Base-by-base conservation (phyloP, 2,888 invertebrate genomes). In the Clistopyga incitator region DNA sequence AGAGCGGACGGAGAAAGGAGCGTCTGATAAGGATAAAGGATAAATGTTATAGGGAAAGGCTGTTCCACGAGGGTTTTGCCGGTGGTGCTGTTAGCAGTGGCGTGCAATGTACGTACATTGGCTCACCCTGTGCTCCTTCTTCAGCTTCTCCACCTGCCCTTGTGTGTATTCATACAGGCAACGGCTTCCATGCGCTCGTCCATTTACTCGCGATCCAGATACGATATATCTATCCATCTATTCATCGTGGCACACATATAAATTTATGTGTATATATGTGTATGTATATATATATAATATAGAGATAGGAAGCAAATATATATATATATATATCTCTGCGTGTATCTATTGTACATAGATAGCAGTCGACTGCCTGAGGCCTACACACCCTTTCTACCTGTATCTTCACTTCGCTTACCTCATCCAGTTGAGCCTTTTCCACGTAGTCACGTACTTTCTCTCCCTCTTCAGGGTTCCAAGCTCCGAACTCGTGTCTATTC, bases 201-300 rank as follows among this genome's bases (percentile, higher is more conserved):
- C 78, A 82, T 82, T 78, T 77, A 61, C 67, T 72, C 45, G 38
- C n/a, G 52, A 78, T 82, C 78, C 15, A 74, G 74, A 75, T 70
- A 75, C 45, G 25, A 64, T 59, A 3, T 70, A 61, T 45, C 59
- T 45, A 64, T 65, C 64, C 71, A 29, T 67, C 29, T 68, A 67
- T 75, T 64, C 56, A 68, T 61, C 38, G 65, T 54, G 76, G 67
- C 72, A 68, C 68, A 61, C 15, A 20, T 38, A 61, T 68, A 61
- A 61, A 64, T 47, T 15, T 38, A 70, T 54, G 45, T 67, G 15
- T 67, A 45, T 34, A 64, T 29, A 42, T n/a, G 20, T 56, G 2
- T 8, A 23, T 54, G 23, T 29, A 59, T 59, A 29, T 59, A 59
- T 13, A 59, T 18, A 18, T 29, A 15, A 59, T 18, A 18, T 56